Evolutionary conservation across 2,888 invertebrate genomes (phyloP).

Genomic region (Chymomyza fuscimana): DNA sequence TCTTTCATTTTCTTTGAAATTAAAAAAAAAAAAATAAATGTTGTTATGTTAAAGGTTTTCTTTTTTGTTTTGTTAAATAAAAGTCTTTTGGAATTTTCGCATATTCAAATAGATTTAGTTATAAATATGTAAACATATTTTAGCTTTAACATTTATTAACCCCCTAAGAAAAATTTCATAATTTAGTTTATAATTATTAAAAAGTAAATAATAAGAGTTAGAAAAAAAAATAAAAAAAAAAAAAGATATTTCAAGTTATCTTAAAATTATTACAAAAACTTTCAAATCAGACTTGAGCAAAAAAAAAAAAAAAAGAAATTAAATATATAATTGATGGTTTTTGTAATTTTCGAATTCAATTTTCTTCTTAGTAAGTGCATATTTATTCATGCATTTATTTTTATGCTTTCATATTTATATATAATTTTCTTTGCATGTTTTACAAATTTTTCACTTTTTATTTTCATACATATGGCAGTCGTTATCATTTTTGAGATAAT

Average conservation of each 20-base stretch:
- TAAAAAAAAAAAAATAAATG: neutral
- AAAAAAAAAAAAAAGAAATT: slow-evolving; percentile 6
- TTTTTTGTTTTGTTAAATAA: slow-evolving; percentile 33
- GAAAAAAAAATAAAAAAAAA: slow-evolving; percentile 11
- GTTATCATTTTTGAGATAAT: slow-evolving; percentile 64
- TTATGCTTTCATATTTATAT: slow-evolving; percentile 9
- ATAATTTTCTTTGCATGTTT: slow-evolving; percentile 13
- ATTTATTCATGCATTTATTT: slow-evolving; percentile 12
- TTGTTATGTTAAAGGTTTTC: neutral
- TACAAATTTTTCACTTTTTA: slow-evolving; percentile 16
- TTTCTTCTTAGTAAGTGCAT: neutral
- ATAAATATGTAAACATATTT: slow-evolving; percentile 38
- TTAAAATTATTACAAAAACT: slow-evolving; percentile 12
- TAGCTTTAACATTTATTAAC: neutral
- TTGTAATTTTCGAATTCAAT: slow-evolving; percentile 2
- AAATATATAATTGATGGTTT: slow-evolving; percentile 15
- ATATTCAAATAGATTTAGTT: slow-evolving; percentile 48
- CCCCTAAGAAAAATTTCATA: neutral
- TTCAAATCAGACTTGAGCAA: slow-evolving; percentile 26
- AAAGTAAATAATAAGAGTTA: slow-evolving; percentile 25
- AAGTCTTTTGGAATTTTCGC: slow-evolving; percentile 60
- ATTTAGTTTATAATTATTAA: neutral
- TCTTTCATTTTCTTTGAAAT: neutral
- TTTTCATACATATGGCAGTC: slow-evolving; percentile 63
- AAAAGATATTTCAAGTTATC: neutral